These are phyloP conservation scores for Aldabrachelys gigantea DNA, from an alignment of 2,113 vertebrate species.

Conservation along the genomic window DNA sequence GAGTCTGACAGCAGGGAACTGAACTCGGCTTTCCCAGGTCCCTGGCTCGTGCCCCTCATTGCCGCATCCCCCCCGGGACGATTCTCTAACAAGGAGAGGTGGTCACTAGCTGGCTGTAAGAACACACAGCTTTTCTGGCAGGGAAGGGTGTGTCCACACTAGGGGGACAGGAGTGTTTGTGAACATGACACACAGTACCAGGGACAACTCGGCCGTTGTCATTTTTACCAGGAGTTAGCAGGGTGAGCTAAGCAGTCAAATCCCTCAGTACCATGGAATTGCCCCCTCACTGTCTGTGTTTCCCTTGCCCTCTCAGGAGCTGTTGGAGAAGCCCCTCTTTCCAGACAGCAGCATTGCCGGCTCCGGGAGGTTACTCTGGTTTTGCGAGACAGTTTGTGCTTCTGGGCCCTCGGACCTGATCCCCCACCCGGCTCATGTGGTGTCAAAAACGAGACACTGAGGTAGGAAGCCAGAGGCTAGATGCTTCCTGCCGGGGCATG, in stretches of 20 bases:
- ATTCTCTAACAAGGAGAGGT: neutral
- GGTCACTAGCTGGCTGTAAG: neutral
- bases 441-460: accelerated
- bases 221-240: neutral
- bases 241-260: neutral
- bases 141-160: neutral
- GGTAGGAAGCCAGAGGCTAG: neutral
- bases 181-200: neutral
- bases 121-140: neutral
- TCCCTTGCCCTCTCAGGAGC: neutral
- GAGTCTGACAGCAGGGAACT: neutral
- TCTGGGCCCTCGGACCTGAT: neutral
- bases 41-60: neutral
- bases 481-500: neutral
- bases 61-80: too few species aligned
- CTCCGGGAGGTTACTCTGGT: neutral
- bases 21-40: neutral
- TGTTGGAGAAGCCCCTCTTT: neutral
- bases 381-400: neutral
- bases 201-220: accelerated
- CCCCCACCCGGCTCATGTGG: neutral
- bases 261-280: neutral
- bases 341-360: neutral
- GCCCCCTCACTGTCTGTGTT: neutral
- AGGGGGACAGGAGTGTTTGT: neutral